Evolutionary conservation across 2,888 invertebrate genomes (phyloP), one percentile per base, ranked within the genome.

Genomic region (Lithodes maja): DNA sequence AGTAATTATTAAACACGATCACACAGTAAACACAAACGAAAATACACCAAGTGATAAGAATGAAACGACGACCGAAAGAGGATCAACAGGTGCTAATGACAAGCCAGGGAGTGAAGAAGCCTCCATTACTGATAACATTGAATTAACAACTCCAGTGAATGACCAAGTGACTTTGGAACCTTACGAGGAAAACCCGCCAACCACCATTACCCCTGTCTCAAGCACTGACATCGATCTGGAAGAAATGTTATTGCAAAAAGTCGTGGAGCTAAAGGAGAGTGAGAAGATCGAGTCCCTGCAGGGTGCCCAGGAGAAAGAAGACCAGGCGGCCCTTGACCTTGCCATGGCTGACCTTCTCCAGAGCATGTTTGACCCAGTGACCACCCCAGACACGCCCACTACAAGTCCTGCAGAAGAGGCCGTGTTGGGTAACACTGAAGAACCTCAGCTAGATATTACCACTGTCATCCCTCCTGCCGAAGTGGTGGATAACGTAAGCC

Each of bases 321-420:
- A 81, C 17, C 87, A 87, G 15, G 55, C 49, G 15, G 87, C 79
- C 7, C 87, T 87, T 50, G 78, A 84, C 2, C 15, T 33, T 55
- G 87, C 80, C 2, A 87, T 87, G 87, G 79, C 74, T n/a, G 84
- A 87, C 55, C 79, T 87, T 7, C 33, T 87, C 50, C 78, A n/a
- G 17, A 85, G 1, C 33, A 50, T 85, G 53, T 85, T 79, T 85
- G 52, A 50, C 79, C 52, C 52, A 12, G 55, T 61, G 49, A 53
- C 52, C 53, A 74, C 49, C 17, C 0, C 5, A 0, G 53, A 74
- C 3, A 49, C 53, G 49, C 61, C 17, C 9, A 15, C 12, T 3
- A 49, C 33, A 3, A 49, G 7, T 5, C 7, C 3, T 3, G 12
- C 78, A 2, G 52, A 1, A 52, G 78, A 5, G 3, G 49, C 33